Evolutionary conservation across 2,113 vertebrate species (phyloP).

Genomic region (Turnix velox): DNA sequence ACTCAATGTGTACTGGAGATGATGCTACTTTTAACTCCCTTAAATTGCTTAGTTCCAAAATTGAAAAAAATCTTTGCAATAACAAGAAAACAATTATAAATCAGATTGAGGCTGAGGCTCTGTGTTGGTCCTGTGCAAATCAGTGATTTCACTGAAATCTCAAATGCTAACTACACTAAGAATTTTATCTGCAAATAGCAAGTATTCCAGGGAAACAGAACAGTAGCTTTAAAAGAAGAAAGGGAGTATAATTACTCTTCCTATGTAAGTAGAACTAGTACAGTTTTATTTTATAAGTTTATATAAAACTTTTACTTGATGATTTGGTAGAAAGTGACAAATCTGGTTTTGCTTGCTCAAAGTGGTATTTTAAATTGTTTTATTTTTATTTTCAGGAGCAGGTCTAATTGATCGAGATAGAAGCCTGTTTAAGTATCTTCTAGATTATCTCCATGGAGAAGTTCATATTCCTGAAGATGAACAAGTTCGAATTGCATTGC

Average conservation of each 20-base stretch:
- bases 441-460: slow-evolving; percentile 79
- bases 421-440: slow-evolving; percentile 75
- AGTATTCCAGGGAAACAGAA: not conserved
- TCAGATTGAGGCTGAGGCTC: not conserved
- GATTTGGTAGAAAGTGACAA: not conserved
- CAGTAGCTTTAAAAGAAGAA: not conserved
- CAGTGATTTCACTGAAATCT: not conserved
- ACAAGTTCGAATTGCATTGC: slow-evolving; percentile 58
- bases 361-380: not conserved
- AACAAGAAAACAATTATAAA: not conserved
- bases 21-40: not conserved
- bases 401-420: slow-evolving; percentile 74
- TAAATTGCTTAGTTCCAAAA: not conserved
- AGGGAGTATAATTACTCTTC: not conserved
- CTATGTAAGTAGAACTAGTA: not conserved
- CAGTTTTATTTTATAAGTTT: too few species aligned
- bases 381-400: slow-evolving; percentile 66
- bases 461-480: slow-evolving; percentile 68
- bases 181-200: not conserved
- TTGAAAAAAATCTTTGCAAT: not conserved
- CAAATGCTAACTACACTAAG: not conserved
- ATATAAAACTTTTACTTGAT: not conserved
- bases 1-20: not conserved
- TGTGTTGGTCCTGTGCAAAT: not conserved
- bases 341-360: not conserved